A percentile compares a stretch with the other conserved stretches of the same genome.
phyloP scores from a whole-genome alignment of 2,888 invertebrate species.

The Cybosia mesomella region DNA sequence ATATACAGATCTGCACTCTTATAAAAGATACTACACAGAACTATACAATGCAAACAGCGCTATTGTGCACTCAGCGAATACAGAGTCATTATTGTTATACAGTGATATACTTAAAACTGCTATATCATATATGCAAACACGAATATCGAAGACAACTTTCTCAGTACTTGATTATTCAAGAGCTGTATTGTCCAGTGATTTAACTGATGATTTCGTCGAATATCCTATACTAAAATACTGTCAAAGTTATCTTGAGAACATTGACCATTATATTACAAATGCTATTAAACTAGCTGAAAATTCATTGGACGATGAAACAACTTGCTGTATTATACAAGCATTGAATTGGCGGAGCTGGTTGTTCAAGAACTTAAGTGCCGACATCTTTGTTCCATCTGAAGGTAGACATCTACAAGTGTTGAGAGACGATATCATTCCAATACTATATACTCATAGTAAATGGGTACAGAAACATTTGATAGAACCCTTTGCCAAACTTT shows the following conservation, averaged over 20 bases:
- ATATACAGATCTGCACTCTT: slow-evolving; percentile 42
- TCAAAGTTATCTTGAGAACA: slow-evolving; percentile 75
- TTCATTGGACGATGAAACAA: slow-evolving; percentile 67
- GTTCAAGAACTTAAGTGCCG: slow-evolving; percentile 69
- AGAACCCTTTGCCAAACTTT: slow-evolving; percentile 59
- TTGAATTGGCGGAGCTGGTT: slow-evolving; percentile 87
- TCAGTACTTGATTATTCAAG: slow-evolving; percentile 84
- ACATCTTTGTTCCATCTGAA: slow-evolving; percentile 65
- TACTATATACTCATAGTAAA: slow-evolving; percentile 90
- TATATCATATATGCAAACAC: slow-evolving; percentile 36
- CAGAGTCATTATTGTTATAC: slow-evolving; percentile 80
- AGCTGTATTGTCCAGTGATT: slow-evolving; percentile 73
- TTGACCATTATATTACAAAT: slow-evolving; percentile 76
- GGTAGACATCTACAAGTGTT: slow-evolving; percentile 70
- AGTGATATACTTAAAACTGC: slow-evolving; percentile 63
- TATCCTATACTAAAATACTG: slow-evolving; percentile 86
- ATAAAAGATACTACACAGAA: slow-evolving; percentile 71
- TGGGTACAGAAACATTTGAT: slow-evolving; percentile 91
- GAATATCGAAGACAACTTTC: slow-evolving; percentile 57
- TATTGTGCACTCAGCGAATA: slow-evolving; percentile 63
- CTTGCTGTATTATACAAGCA: slow-evolving; percentile 77
- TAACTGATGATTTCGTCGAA: slow-evolving; percentile 82
- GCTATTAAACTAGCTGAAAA: slow-evolving; percentile 63
- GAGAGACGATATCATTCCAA: slow-evolving; percentile 86
- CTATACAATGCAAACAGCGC: slow-evolving; percentile 46